Conservation (phyloP, 1,140 invertebrate genomes). For the Drosophila saltans region DNA sequence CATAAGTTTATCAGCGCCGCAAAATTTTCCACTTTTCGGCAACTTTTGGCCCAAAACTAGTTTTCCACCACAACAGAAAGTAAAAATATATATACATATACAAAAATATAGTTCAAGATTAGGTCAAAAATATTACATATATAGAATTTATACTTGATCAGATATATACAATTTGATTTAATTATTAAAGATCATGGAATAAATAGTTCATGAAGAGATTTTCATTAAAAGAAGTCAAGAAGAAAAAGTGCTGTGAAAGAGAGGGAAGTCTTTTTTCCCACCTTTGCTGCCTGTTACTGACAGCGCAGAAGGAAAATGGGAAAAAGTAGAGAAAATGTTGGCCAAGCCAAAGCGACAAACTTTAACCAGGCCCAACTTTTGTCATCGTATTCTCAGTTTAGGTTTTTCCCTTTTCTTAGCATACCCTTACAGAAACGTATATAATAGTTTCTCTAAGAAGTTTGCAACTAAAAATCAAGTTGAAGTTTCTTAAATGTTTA, state of each 20-base stretch:
- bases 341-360: slow-evolving; percentile 56
- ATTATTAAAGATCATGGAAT: no score
- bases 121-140: no score
- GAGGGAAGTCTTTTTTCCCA: no score
- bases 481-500: no score
- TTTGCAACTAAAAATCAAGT: no score
- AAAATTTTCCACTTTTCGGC: slow-evolving; percentile 56
- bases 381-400: slow-evolving; percentile 65
- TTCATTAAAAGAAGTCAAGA: no score
- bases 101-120: no score
- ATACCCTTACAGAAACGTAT: not conserved
- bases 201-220: no score
- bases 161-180: no score
- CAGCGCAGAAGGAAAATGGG: slow-evolving; percentile 2
- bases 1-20: slow-evolving; percentile 67
- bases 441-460: no score
- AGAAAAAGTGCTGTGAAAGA: no score
- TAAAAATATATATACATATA: not conserved
- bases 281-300: slow-evolving; percentile 30
- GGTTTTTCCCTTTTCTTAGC: slow-evolving; percentile 27
- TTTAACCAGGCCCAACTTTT: slow-evolving; percentile 75
- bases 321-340: not conserved
- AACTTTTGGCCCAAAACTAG: slow-evolving; percentile 1
- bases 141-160: no score
- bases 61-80: slow-evolving; percentile 18